Conservation (phyloP, 2,797 vertebrate species). For the Triplophysa bombifrons region DNA sequence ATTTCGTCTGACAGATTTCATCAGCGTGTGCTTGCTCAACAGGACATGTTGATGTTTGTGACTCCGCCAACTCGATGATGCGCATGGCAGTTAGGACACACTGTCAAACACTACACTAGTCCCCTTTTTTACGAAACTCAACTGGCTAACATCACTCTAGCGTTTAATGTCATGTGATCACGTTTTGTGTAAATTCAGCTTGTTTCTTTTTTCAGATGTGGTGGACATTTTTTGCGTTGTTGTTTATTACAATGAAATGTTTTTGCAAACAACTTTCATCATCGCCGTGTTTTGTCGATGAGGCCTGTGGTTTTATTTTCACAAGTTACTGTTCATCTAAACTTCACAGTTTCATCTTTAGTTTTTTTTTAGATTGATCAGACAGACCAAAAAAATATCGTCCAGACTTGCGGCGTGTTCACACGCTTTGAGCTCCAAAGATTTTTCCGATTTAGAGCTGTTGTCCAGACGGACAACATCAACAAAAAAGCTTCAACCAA, state of each 20-base stretch:
- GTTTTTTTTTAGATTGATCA: background rate
- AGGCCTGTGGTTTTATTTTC: background rate
- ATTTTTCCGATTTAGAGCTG: background rate
- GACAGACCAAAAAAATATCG: conserved; percentile 4
- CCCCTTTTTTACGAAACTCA: too few relatives aligned
- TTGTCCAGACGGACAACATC: background rate
- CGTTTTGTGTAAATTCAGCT: too few relatives aligned
- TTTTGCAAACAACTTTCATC: too few relatives aligned
- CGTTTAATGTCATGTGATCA: too few relatives aligned
- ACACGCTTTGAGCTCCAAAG: background rate
- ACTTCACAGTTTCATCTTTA: background rate
- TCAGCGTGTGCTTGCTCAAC: too few relatives aligned
- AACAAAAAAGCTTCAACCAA: background rate
- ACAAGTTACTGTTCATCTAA: background rate
- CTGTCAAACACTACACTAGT: too few relatives aligned
- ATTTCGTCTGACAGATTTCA: too few relatives aligned
- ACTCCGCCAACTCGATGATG: too few relatives aligned
- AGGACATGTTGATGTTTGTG: too few relatives aligned
- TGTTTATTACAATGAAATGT: too few relatives aligned
- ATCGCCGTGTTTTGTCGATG: background rate
- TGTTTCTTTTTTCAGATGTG: background rate
- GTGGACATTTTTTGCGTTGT: background rate
- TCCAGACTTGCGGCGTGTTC: background rate
- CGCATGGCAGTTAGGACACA: too few relatives aligned
- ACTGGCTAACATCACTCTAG: too few relatives aligned